A percentile compares a stretch with the other conserved stretches of the same genome.
phyloP scores from a whole-genome alignment of 2,797 vertebrate species.

The Neopelma chrysocephalum region DNA sequence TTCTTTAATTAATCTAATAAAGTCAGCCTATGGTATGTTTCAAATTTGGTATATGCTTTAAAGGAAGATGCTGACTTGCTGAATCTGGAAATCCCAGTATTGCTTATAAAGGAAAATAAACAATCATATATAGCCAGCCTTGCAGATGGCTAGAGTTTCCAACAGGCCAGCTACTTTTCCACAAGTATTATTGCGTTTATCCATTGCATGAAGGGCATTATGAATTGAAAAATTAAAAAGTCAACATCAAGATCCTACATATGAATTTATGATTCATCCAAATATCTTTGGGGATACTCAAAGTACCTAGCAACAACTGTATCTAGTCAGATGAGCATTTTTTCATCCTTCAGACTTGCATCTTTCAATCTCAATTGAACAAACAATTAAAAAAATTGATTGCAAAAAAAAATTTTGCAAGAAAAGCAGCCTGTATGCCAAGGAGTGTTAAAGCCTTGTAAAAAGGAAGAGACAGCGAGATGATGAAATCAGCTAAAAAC shows the following conservation, averaged over 20 bases:
- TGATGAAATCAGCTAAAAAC: constrained; percentile 7
- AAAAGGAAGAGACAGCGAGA: not conserved
- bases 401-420: not conserved
- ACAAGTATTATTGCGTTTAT: not conserved
- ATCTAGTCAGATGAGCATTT: not conserved
- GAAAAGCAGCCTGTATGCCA: not conserved
- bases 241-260: not conserved
- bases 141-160: not conserved
- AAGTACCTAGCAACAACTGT: not conserved
- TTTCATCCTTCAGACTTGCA: not conserved
- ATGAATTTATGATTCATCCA: not conserved
- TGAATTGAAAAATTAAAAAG: not conserved
- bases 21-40: constrained; percentile 1
- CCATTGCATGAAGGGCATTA: not conserved
- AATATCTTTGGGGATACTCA: not conserved
- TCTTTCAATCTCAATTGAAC: not conserved
- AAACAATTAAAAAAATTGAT: not conserved
- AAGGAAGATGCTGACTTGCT: constrained; percentile 20
- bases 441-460: not conserved
- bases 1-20: constrained; percentile 74
- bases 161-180: not conserved
- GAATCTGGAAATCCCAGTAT: constrained; percentile 7
- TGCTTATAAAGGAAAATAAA: constrained; percentile 25
- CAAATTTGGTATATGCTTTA: constrained; percentile 18
- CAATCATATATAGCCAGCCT: not conserved